Conservation (phyloP, 2,113 vertebrate genomes). For the Tylochromis polylepis region DNA sequence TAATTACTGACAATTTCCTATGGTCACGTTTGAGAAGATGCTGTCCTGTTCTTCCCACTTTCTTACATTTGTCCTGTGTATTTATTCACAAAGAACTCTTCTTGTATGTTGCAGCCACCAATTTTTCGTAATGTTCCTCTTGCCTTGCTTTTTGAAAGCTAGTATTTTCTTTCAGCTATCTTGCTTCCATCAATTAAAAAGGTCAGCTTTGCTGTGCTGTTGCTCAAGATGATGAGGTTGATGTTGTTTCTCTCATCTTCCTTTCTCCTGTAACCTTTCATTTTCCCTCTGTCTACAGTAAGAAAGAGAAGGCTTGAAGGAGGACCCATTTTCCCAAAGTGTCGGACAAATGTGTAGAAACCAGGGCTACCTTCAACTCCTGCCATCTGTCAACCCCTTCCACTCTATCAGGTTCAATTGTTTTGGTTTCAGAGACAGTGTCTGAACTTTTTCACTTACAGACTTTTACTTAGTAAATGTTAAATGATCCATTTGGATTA, state of each 20-base stretch:
- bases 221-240: neutral
- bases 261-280: neutral
- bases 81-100: neutral
- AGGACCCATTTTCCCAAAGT: conserved; percentile 94
- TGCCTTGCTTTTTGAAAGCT: neutral
- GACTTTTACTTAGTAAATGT: conserved; percentile 7
- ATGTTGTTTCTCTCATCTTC: neutral
- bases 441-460: neutral
- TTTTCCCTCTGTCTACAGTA: conserved; percentile 71
- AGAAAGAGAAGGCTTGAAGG: conserved; percentile 94
- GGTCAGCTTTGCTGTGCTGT: neutral
- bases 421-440: neutral
- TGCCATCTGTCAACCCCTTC: neutral
- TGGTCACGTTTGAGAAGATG: neutral
- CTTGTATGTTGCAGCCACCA: neutral
- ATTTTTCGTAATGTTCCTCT: neutral
- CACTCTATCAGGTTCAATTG: neutral
- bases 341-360: conserved; percentile 88
- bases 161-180: neutral
- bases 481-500: neutral
- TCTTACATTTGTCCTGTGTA: neutral
- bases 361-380: conserved; percentile 18
- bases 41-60: neutral
- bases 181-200: neutral
- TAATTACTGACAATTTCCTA: neutral